Percentiles rank a stretch among this genome's conserved stretches.
Conservation (phyloP, 37 sponge, comb jelly and placozoan species). For the Theonella swinhoei region DNA sequence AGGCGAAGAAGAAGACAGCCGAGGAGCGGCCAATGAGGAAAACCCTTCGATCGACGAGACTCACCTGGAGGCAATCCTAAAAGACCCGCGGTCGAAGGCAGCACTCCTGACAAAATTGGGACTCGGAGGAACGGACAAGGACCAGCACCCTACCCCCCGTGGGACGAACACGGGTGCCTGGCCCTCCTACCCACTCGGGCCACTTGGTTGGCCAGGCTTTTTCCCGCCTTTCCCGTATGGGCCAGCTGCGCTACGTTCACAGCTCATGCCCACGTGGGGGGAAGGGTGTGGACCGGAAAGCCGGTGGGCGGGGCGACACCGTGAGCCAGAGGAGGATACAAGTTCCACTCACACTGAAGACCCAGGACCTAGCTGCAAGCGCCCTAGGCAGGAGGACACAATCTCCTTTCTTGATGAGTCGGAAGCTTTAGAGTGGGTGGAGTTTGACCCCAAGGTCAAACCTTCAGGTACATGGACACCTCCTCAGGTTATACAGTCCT, state of each 20-base stretch:
- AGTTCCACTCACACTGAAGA: not conserved
- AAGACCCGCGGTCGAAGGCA: conserved; percentile 4
- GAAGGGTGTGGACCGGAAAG: not conserved
- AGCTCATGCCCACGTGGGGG: not conserved
- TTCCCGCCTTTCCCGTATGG: not conserved
- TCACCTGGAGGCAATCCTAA: not conserved
- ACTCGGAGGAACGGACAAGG: not conserved
- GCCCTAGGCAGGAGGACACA: not conserved
- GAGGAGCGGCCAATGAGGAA: not conserved
- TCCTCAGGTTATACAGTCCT: not conserved
- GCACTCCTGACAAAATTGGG: not conserved
- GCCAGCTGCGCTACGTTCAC: not conserved
- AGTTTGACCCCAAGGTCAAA: not conserved
- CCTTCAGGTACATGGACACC: not conserved
- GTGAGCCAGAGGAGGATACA: not conserved
- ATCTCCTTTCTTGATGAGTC: not conserved
- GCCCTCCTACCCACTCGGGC: not conserved
- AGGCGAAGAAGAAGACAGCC: not conserved
- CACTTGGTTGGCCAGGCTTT: not conserved
- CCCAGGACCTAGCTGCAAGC: not conserved
- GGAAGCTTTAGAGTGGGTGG: not conserved
- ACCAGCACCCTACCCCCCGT: conserved; percentile 12
- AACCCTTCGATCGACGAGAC: not conserved
- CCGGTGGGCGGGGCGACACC: not conserved
- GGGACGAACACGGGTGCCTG: conserved; percentile 24